Evolutionary conservation across 2,113 vertebrate genomes (phyloP), one percentile per base, ranked within the genome.

Genomic region (Pedionomus torquatus): DNA sequence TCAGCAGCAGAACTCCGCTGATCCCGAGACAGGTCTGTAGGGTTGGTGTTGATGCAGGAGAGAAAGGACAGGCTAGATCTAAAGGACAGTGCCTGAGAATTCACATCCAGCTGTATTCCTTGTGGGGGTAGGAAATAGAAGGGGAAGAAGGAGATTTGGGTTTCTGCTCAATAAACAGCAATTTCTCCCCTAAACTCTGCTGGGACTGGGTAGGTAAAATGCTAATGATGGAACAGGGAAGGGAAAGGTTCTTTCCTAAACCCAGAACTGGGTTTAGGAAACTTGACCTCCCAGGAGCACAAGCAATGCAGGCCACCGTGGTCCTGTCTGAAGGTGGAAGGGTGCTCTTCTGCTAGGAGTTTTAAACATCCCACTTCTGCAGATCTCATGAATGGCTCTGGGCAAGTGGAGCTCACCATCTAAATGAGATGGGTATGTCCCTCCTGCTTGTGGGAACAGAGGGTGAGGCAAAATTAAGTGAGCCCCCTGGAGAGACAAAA

Each of bases 271-370:
- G 24, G 31, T n/a, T n/a, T n/a, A n/a, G n/a, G n/a, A n/a, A 74
- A 66, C 39, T 46, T 81, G 61, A 60, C 48, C 17, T 79, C 51
- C 15, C 18, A 26, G 76, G 13, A 71, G 66, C 39, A 43, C 11
- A 43, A 48, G 46, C 41, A 58, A 9, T 19, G 54, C 14, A 61
- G 63, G 51, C 54, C 11, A 20, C 78, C 35, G 30, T 0, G 0
- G 26, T 92, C 70, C 61, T 68, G 14, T 46, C n/a, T 0, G 1
- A 49, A 72, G n/a, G 19, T 51, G 18, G 82, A 64, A 69, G 35
- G 49, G 18, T 33, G 48, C 33, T 76, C 16, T 81, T 80, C 83
- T 87, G 30, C 71, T 77, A 19, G 8, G 16, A 17, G 5, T 70
- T 90, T 89, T 66, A 71, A 66, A 75, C 0, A 0, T 43, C 39